Evolutionary conservation across 1,140 invertebrate genomes (phyloP).

Genomic region (Zaprionus ornatus): DNA sequence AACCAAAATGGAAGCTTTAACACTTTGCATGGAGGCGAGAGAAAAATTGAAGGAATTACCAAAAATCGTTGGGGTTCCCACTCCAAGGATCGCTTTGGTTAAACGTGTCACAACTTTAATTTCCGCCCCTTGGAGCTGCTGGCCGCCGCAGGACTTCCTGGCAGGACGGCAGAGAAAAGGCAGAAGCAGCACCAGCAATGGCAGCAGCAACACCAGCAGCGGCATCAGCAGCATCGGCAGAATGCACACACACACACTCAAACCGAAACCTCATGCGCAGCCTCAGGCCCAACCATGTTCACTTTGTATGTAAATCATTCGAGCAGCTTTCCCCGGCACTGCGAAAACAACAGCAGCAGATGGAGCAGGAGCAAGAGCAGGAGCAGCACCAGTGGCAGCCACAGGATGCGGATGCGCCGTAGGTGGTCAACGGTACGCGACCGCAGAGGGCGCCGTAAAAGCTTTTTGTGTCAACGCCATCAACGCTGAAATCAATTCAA

Average conservation of each 20-base stretch:
- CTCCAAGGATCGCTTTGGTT: slow-evolving; percentile 51
- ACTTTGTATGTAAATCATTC: slow-evolving; percentile 82
- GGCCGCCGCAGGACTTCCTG: slow-evolving; percentile 53
- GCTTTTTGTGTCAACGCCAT: slow-evolving; percentile 83
- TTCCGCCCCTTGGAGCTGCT: slow-evolving; percentile 62
- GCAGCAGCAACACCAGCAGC: slow-evolving; percentile 21
- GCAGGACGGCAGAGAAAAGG: slow-evolving; percentile 19
- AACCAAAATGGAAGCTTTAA: slow-evolving; percentile 47
- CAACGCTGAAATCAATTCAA: slow-evolving; percentile 83
- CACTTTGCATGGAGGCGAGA: slow-evolving; percentile 39
- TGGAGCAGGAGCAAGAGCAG: slow-evolving; percentile 38
- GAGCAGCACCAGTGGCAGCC: slow-evolving; percentile 33
- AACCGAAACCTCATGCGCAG: slow-evolving; percentile 11
- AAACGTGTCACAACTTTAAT: slow-evolving; percentile 81
- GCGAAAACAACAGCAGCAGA: slow-evolving; percentile 36
- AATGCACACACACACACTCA: slow-evolving; percentile 43
- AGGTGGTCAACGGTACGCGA: slow-evolving; percentile 79
- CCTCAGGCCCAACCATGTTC: slow-evolving; percentile 62
- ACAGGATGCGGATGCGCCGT: slow-evolving; percentile 72
- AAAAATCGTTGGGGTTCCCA: slow-evolving; percentile 55
- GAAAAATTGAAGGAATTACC: slow-evolving; percentile 61
- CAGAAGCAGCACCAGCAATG: slow-evolving; percentile 24
- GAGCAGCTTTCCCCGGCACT: slow-evolving; percentile 37
- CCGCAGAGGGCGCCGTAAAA: slow-evolving; percentile 80
- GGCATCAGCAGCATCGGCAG: slow-evolving; percentile 32